Evolutionary conservation across 2,113 vertebrate genomes (phyloP).

Genomic region (Mobula hypostoma): DNA sequence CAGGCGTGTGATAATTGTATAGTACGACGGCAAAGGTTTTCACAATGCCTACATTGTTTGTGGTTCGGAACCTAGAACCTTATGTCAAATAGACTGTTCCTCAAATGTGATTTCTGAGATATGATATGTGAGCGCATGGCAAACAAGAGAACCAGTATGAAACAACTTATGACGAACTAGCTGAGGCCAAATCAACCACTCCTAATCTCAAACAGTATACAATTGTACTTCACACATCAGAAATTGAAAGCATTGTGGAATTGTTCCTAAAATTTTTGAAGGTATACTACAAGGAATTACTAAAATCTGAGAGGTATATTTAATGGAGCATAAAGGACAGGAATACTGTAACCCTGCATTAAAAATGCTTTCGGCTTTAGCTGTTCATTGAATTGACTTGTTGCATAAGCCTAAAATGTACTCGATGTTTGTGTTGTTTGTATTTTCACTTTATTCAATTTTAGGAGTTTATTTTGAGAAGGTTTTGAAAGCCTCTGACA

Average conservation of each 20-base stretch:
- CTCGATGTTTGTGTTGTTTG: background rate
- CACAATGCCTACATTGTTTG: background rate
- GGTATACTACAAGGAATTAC: background rate
- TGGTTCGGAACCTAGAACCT: background rate
- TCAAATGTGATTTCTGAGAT: background rate
- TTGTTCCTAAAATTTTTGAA: background rate
- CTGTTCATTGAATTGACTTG: background rate
- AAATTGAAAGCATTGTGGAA: background rate
- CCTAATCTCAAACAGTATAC: background rate
- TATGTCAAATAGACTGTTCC: background rate
- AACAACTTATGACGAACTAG: background rate
- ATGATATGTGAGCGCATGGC: background rate
- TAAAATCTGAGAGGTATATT: background rate
- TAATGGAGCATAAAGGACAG: too few species aligned
- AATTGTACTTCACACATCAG: background rate
- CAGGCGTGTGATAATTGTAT: background rate
- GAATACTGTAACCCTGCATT: background rate
- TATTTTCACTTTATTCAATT: background rate
- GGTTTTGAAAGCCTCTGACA: conserved; percentile 92
- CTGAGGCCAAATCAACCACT: background rate
- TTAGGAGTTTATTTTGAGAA: conserved; percentile 97
- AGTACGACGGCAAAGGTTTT: background rate
- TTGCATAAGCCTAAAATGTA: background rate
- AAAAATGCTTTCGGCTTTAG: background rate
- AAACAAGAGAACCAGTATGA: background rate